phyloP scores from a whole-genome alignment of 2,888 invertebrate genomes.

The Sipunculus nudus region DNA sequence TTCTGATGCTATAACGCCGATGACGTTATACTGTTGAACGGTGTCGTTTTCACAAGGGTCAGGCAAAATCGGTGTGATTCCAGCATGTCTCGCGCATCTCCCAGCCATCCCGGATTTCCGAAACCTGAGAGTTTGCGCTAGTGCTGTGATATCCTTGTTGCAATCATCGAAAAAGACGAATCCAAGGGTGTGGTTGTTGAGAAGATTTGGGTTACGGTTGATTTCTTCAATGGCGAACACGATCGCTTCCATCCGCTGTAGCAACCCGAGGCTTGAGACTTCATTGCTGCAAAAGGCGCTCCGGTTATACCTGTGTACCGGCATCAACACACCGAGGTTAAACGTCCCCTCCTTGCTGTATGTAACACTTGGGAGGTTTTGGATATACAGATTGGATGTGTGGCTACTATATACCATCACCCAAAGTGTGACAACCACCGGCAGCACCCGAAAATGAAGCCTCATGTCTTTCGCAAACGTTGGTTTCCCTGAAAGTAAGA shows the following conservation, averaged over 20 bases:
- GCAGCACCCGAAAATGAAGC: no score
- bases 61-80: no score
- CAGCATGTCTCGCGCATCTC: no score
- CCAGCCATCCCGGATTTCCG: no score
- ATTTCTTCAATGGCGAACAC: slow-evolving; percentile 41
- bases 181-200: slow-evolving; percentile 40
- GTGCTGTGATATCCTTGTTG: slow-evolving; percentile 40
- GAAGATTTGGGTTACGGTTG: slow-evolving; percentile 30
- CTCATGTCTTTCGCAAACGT: no score
- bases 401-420: no score
- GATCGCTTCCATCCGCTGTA: slow-evolving; percentile 44
- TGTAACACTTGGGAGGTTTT: no score
- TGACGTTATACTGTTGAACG: no score
- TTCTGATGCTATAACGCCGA: slow-evolving; percentile 43
- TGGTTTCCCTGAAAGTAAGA: no score
- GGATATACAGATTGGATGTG: no score
- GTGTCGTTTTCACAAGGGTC: no score
- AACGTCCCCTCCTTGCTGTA: slow-evolving; percentile 33
- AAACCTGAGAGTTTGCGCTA: slow-evolving; percentile 30
- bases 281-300: slow-evolving; percentile 21
- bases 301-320: slow-evolving; percentile 24
- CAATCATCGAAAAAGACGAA: slow-evolving; percentile 46
- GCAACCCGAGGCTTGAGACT: slow-evolving; percentile 30
- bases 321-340: slow-evolving; percentile 38
- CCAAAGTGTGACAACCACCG: no score